Conservation (phyloP, 2,888 invertebrate species). For the Nomada fabriciana region DNA sequence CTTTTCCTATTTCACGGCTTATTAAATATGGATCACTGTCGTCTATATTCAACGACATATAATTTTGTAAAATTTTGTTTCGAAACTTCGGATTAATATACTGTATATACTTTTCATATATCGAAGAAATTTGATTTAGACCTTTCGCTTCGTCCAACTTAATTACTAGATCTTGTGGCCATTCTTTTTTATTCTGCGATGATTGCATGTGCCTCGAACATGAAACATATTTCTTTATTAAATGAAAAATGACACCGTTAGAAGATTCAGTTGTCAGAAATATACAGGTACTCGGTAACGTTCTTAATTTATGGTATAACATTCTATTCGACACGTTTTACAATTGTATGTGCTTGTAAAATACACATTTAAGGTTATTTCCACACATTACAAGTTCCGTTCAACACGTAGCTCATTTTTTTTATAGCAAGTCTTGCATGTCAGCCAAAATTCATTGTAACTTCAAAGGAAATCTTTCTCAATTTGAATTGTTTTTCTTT, state of each 20-base stretch:
- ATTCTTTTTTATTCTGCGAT: too few relatives aligned
- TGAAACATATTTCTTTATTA: background rate
- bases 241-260: background rate
- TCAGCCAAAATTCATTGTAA: background rate
- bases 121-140: fast-evolving
- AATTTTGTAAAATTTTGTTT: constrained; percentile 12
- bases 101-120: background rate
- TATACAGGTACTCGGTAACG: background rate
- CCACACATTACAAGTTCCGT: background rate
- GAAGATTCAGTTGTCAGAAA: background rate
- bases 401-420: background rate
- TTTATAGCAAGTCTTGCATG: background rate
- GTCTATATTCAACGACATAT: constrained; percentile 29
- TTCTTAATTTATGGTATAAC: background rate
- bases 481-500: background rate
- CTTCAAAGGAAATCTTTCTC: background rate
- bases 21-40: constrained; percentile 85
- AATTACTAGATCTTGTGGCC: too few relatives aligned
- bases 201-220: background rate
- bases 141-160: background rate
- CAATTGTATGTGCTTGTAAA: background rate
- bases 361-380: constrained; percentile 2
- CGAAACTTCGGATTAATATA: constrained; percentile 14
- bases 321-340: background rate
- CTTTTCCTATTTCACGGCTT: constrained; percentile 83